Percentiles rank a stretch among this genome's conserved stretches.
Conservation (phyloP, 2,888 invertebrate species). For the Masnerella sp. region DNA sequence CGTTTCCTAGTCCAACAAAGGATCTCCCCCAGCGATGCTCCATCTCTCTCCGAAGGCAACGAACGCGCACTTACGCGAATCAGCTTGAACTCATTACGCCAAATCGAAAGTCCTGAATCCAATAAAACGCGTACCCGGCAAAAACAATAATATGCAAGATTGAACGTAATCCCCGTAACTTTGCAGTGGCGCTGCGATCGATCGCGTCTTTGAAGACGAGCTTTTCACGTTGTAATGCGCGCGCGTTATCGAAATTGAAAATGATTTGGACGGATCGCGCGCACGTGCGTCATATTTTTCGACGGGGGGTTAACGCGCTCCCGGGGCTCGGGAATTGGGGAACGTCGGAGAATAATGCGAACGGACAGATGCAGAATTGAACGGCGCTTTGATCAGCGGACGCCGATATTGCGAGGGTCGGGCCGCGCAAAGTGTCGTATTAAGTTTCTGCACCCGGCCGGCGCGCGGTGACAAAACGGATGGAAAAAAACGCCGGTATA, state of each 20-base stretch:
- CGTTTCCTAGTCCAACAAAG: too few relatives aligned
- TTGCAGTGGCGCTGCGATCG: slow-evolving; percentile 39
- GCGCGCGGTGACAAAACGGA: slow-evolving; percentile 42
- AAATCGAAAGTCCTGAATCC: slow-evolving; percentile 33
- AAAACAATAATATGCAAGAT: slow-evolving; percentile 53
- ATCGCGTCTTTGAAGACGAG: slow-evolving; percentile 41
- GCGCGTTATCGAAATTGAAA: slow-evolving; percentile 63
- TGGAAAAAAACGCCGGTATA: slow-evolving; percentile 12
- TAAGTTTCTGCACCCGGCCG: slow-evolving; percentile 55
- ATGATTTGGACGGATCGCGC: slow-evolving; percentile 59
- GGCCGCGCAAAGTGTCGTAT: slow-evolving; percentile 56
- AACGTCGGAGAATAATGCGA: slow-evolving; percentile 59
- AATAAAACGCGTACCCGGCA: slow-evolving; percentile 23
- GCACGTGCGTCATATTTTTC: slow-evolving; percentile 61
- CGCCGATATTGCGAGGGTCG: slow-evolving; percentile 57
- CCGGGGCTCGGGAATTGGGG: slow-evolving; percentile 60
- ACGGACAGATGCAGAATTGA: slow-evolving; percentile 62
- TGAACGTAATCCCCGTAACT: slow-evolving; percentile 51
- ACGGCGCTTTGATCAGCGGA: slow-evolving; percentile 60
- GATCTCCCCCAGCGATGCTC: too few relatives aligned
- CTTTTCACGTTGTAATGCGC: slow-evolving; percentile 56
- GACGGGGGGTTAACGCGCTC: slow-evolving; percentile 59
- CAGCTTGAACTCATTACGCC: slow-evolving; percentile 30
- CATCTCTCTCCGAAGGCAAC: slow-evolving; percentile 19
- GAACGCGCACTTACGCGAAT: slow-evolving; percentile 41